phyloP scores from a whole-genome alignment of 64 coral and sea anemone species.

The Actinia tenebrosa region DNA sequence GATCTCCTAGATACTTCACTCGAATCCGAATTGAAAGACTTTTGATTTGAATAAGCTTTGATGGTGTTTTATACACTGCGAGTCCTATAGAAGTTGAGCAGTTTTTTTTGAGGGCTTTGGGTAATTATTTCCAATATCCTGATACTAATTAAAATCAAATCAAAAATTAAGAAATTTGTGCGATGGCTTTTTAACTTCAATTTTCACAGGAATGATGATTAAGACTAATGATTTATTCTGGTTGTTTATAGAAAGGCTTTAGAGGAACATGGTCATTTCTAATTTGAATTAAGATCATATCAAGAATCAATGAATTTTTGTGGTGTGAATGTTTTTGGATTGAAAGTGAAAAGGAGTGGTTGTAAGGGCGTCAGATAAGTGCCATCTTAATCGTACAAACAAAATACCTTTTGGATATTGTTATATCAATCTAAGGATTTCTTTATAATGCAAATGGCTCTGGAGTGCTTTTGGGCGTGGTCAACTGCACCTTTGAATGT shows the following conservation, averaged over 20 bases:
- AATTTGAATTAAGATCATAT: background rate
- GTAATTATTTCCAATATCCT: background rate
- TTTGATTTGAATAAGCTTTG: background rate
- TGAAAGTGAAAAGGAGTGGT: background rate
- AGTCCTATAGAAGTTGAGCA: background rate
- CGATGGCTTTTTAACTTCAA: background rate
- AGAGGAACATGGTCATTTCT: background rate
- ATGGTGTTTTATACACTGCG: background rate
- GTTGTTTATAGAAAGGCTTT: too few species aligned
- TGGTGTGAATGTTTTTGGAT: background rate
- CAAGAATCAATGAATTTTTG: background rate
- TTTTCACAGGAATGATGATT: background rate
- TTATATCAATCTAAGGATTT: conserved; percentile 2
- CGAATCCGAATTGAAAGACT: background rate
- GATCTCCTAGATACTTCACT: background rate
- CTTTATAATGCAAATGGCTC: background rate
- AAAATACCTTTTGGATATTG: background rate
- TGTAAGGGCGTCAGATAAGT: background rate
- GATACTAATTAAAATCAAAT: background rate
- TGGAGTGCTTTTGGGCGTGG: background rate
- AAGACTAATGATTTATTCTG: too few species aligned
- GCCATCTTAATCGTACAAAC: background rate
- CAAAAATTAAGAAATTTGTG: background rate
- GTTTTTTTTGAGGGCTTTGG: background rate
- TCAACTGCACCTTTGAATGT: background rate